Evolutionary conservation across 2,797 vertebrate genomes (phyloP), one percentile per base, ranked within the genome.

Genomic region (Thunnus albacares): DNA sequence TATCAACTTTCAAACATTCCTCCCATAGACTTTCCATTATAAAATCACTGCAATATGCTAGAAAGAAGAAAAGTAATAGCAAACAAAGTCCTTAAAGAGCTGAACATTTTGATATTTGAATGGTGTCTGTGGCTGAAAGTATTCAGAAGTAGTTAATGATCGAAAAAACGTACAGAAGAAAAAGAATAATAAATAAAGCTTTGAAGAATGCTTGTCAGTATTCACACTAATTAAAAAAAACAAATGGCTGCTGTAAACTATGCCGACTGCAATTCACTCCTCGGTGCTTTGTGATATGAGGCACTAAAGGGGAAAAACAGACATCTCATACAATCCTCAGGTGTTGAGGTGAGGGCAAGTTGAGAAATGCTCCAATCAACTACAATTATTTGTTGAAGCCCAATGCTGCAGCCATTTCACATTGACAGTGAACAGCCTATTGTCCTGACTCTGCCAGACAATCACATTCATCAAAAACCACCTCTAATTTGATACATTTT

Each of bases 361-460:
- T 76, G 64, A 83, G 69, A 84, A 88, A 87, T 17, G 52, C 67
- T 89, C 79, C 86, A 93, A 91, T 93, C 86, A 93, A 71, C 70
- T 45, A 65, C 84, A 85, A 89, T 91, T 92, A 89, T 79, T 83
- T 61, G 26, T 53, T 62, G 74, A 71, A 76, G 66, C 58, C 71
- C 66, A 82, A 80, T 59, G 71, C 57, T 65, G 22, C 63, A 62
- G 62, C 59, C 43, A 70, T 87, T 91, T 89, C 81, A 82, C 72
- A 77, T 58, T 77, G 85, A 93, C 80, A 63, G 76, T 26, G 63
- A 87, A 71, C 69, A 55, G 45, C 13, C 82, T 56, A 92, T 91
- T 93, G 83, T 91, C 71, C 78, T 20, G 49, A 55, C 28, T 63
- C 69, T 6, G 57, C 41, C 66, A 81, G 68, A 85, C 81, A 84